Conservation (phyloP, 2,797 vertebrate species). For the Squalus acanthias region DNA sequence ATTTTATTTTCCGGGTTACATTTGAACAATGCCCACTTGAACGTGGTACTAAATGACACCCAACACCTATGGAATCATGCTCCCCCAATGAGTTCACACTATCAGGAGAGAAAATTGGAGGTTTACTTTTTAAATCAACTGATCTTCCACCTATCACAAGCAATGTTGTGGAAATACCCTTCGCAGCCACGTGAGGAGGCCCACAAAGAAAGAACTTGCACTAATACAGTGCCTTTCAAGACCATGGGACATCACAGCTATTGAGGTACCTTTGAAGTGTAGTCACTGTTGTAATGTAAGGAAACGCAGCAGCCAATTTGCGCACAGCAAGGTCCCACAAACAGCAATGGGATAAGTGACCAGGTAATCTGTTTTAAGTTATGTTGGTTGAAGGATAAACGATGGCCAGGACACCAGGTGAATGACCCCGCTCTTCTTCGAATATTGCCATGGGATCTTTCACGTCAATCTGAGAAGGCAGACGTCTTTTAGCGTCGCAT, state of each 20-base stretch:
- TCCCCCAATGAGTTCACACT: not conserved
- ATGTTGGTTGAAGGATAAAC: no score
- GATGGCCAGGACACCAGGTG: no score
- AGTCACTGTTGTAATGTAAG: no score
- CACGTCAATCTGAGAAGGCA: not conserved
- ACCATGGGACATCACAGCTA: no score
- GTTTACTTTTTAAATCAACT: not conserved
- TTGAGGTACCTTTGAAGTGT: no score
- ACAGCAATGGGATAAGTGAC: no score
- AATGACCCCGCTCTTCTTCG: no score
- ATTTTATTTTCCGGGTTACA: not conserved
- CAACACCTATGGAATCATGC: not conserved
- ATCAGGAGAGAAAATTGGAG: not conserved
- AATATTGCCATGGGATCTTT: no score
- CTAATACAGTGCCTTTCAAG: no score
- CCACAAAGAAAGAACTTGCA: no score
- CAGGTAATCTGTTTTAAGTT: no score
- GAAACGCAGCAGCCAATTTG: not conserved
- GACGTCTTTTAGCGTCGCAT: not conserved
- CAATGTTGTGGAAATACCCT: not conserved
- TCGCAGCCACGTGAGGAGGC: no score
- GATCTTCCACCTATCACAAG: not conserved
- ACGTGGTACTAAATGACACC: not conserved
- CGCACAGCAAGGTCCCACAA: not conserved
- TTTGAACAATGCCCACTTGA: not conserved